Evolutionary conservation across 1,140 invertebrate genomes (phyloP).

Genomic region (Hormaphis cornu): DNA sequence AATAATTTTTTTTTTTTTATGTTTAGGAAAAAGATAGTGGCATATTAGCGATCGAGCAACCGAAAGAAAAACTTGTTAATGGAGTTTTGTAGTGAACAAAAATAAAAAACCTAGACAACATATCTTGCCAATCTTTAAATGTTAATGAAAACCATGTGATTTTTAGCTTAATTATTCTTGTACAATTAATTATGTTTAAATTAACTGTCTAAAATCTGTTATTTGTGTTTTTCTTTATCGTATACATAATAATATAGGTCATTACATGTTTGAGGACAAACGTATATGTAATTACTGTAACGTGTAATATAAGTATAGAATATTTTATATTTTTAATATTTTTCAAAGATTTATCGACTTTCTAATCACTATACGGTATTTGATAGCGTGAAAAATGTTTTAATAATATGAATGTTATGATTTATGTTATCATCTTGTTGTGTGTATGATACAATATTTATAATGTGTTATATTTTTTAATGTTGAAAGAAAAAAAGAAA

Average conservation of each 20-base stretch:
- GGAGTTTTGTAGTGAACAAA: background rate
- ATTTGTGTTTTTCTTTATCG: background rate
- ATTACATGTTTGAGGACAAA: background rate
- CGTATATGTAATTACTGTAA: background rate
- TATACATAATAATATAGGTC: background rate
- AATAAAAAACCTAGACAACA: slow-evolving; percentile 1
- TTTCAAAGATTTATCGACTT: background rate
- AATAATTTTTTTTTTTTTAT: background rate
- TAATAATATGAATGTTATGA: too few species aligned
- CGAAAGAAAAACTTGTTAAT: slow-evolving; percentile 15
- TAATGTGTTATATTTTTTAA: too few species aligned
- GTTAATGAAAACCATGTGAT: slow-evolving; percentile 20
- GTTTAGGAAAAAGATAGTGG: slow-evolving; percentile 33
- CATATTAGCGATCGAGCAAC: background rate
- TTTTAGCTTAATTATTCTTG: slow-evolving; percentile 13
- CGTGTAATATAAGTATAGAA: background rate
- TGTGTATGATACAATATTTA: too few species aligned
- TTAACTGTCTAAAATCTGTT: background rate
- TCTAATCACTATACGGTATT: too few species aligned
- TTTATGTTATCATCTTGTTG: too few species aligned
- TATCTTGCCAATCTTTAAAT: slow-evolving; percentile 28
- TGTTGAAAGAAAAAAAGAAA: too few species aligned
- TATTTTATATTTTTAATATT: background rate
- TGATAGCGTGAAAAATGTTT: too few species aligned
- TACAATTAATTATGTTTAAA: slow-evolving; percentile 2